Conservation (phyloP, 92 coral and sea anemone species). For the Phenganax marumi region DNA sequence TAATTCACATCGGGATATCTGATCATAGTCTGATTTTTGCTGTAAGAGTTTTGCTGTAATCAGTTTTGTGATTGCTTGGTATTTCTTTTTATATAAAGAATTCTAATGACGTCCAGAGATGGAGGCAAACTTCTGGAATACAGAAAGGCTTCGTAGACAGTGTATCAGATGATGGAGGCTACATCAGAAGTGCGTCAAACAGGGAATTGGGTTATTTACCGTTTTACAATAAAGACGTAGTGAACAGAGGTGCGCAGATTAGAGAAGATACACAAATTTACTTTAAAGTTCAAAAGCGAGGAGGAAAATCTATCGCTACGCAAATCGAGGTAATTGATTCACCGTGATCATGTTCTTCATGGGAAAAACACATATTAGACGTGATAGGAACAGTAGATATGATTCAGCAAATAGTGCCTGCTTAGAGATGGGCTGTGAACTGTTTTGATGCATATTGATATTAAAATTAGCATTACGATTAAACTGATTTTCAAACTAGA, state of each 20-base stretch:
- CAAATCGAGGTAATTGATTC: constrained; percentile 1
- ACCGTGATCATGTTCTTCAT: too few relatives aligned
- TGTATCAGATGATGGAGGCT: constrained; percentile 10
- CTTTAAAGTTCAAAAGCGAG: constrained; percentile 12
- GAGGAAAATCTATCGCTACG: not conserved
- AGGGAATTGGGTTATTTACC: not conserved
- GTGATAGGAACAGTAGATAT: too few relatives aligned
- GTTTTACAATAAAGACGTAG: constrained; percentile 1
- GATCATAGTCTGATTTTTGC: too few relatives aligned
- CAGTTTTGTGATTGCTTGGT: not conserved
- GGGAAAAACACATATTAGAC: too few relatives aligned
- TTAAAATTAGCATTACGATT: too few relatives aligned
- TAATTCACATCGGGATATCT: too few relatives aligned
- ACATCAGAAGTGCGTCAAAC: not conserved
- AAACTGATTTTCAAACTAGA: too few relatives aligned
- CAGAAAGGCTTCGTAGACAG: constrained; percentile 21
- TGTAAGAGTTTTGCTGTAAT: too few relatives aligned
- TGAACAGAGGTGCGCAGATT: not conserved
- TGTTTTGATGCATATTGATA: too few relatives aligned
- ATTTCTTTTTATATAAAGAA: not conserved
- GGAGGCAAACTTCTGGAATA: not conserved
- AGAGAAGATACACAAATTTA: not conserved
- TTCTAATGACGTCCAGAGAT: not conserved
- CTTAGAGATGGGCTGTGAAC: too few relatives aligned
- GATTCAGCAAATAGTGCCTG: too few relatives aligned